phyloP scores from a whole-genome alignment of 2,888 invertebrate species.

The Eumacrocentrus americanus region DNA sequence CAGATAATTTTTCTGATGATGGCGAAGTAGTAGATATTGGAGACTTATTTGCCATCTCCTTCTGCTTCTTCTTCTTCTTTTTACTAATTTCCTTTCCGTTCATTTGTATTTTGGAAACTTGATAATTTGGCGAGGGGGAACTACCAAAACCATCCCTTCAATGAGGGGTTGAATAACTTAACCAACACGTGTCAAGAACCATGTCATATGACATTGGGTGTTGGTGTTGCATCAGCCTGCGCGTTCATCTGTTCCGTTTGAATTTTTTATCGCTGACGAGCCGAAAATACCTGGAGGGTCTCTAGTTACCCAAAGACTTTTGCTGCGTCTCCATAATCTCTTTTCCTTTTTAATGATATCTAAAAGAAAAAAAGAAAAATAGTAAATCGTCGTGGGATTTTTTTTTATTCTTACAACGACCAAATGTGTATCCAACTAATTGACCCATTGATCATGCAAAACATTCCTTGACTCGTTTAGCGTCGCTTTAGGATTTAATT shows the following conservation, averaged over 20 bases:
- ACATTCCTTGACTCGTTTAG: slow-evolving; percentile 11
- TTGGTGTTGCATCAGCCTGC: neutral
- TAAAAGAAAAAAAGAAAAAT: slow-evolving; percentile 1
- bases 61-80: slow-evolving; percentile 1
- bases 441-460: slow-evolving; percentile 8
- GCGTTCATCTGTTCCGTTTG: neutral
- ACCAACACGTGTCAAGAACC: neutral
- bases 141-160: neutral
- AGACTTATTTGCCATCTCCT: slow-evolving; percentile 19
- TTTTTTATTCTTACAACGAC: neutral
- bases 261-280: neutral
- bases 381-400: slow-evolving; percentile 15
- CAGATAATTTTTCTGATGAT: neutral
- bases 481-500: slow-evolving; percentile 5
- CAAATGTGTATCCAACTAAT: neutral
- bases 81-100: neutral
- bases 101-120: neutral
- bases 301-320: neutral
- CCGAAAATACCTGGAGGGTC: neutral
- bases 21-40: neutral
- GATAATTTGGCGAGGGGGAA: neutral
- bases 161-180: neutral
- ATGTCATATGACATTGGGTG: neutral
- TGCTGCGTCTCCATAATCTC: no score
- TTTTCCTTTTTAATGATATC: neutral